Conservation (phyloP, 1,140 invertebrate species). For the Dreissena polymorpha region DNA sequence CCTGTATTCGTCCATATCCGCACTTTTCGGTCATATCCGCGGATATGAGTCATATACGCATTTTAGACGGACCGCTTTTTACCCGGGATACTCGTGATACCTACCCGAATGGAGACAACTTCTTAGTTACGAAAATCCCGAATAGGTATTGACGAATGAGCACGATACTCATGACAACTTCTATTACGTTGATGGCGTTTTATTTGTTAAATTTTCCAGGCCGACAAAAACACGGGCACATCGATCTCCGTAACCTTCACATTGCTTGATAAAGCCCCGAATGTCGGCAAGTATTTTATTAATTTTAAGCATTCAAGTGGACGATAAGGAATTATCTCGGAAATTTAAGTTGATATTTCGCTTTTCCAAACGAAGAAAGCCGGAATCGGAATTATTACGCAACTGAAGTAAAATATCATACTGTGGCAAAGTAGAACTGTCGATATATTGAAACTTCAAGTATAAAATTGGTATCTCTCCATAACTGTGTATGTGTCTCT, state of each 20-base stretch:
- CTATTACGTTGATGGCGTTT: too few relatives aligned
- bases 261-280: constrained; percentile 37
- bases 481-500: not conserved
- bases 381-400: not conserved
- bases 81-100: too few relatives aligned
- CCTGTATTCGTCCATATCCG: too few relatives aligned
- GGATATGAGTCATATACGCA: too few relatives aligned
- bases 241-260: constrained; percentile 30
- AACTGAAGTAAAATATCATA: not conserved
- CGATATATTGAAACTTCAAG: not conserved
- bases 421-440: not conserved
- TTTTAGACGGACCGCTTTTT: too few relatives aligned
- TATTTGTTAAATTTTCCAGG: constrained; percentile 19
- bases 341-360: not conserved
- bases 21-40: too few relatives aligned
- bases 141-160: too few relatives aligned
- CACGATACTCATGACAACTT: too few relatives aligned
- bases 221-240: constrained; percentile 20
- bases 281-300: constrained; percentile 19
- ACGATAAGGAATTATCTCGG: not conserved
- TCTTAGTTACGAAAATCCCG: too few relatives aligned
- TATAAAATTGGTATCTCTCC: not conserved
- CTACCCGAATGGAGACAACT: too few relatives aligned
- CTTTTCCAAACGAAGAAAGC: not conserved
- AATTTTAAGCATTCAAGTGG: not conserved